Conservation (phyloP, 2,888 invertebrate genomes). For the Leptodirus hochenwartii region DNA sequence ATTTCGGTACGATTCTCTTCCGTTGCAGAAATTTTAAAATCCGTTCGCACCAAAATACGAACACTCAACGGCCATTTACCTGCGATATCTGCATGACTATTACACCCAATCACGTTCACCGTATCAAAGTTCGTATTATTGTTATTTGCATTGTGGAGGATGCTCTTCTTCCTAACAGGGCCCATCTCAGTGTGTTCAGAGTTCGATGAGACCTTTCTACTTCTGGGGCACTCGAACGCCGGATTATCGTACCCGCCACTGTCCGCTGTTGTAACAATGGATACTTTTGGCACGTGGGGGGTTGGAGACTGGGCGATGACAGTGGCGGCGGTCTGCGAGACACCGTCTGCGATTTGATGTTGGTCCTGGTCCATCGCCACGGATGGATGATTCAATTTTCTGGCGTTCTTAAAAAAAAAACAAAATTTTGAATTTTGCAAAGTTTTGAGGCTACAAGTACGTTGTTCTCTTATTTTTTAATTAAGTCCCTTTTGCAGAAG, state of each 20-base stretch:
- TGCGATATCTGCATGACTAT: no score
- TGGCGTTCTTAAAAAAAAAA: background rate
- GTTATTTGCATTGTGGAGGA: slow-evolving; percentile 39
- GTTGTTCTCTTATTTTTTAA: no score
- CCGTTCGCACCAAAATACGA: no score
- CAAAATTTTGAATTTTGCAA: no score
- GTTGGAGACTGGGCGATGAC: slow-evolving; percentile 10
- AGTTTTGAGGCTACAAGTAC: no score
- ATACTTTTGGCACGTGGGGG: slow-evolving; percentile 15
- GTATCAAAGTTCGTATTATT: no score
- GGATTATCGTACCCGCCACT: slow-evolving; percentile 39
- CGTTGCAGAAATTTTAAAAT: no score
- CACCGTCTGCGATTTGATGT: slow-evolving; percentile 4
- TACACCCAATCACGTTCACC: slow-evolving; percentile 3
- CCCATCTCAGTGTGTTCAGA: slow-evolving; percentile 40
- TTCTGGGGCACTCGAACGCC: slow-evolving; percentile 36
- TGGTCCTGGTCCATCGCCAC: slow-evolving; percentile 13
- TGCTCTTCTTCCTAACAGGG: slow-evolving; percentile 52
- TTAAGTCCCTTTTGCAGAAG: no score
- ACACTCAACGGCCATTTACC: no score
- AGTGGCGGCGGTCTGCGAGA: slow-evolving; percentile 7
- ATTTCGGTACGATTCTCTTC: no score
- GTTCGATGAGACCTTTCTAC: slow-evolving; percentile 22
- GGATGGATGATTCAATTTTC: background rate
- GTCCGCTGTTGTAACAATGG: slow-evolving; percentile 10